These are phyloP conservation scores for Podarcis raffonei DNA, from an alignment of 2,113 vertebrate species.

Conservation along the genomic window DNA sequence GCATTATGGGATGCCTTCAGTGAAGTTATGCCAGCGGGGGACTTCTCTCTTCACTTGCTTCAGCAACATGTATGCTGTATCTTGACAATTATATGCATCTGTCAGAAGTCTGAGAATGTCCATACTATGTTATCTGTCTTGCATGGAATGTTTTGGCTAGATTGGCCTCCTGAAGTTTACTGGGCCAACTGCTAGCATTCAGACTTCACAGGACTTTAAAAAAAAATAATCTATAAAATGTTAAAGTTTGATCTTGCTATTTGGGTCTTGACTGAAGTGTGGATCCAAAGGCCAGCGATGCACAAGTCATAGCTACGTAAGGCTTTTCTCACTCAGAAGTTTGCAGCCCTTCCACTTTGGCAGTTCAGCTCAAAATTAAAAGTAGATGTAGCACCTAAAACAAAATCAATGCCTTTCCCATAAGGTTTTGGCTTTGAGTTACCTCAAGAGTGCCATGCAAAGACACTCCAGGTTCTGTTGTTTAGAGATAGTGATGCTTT, in stretches of 20 bases:
- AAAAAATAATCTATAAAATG: neutral
- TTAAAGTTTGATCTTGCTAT: neutral
- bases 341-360: neutral
- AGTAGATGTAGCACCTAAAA: too few relatives aligned
- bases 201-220: neutral
- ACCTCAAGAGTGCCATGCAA: neutral
- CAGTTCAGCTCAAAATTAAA: neutral
- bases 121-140: neutral
- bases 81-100: neutral
- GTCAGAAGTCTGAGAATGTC: conserved; percentile 1
- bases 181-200: neutral
- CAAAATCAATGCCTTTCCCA: neutral
- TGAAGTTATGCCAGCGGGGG: neutral
- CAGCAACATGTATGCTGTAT: neutral
- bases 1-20: neutral
- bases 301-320: neutral
- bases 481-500: neutral
- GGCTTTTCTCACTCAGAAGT: neutral
- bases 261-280: neutral
- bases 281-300: neutral
- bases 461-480: neutral
- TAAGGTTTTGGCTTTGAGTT: neutral
- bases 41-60: neutral
- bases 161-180: neutral
- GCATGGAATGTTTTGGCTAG: neutral